Evolutionary conservation across 2,113 vertebrate genomes (phyloP), one percentile per base, ranked within the genome.

Genomic region (Scopus umbretta): DNA sequence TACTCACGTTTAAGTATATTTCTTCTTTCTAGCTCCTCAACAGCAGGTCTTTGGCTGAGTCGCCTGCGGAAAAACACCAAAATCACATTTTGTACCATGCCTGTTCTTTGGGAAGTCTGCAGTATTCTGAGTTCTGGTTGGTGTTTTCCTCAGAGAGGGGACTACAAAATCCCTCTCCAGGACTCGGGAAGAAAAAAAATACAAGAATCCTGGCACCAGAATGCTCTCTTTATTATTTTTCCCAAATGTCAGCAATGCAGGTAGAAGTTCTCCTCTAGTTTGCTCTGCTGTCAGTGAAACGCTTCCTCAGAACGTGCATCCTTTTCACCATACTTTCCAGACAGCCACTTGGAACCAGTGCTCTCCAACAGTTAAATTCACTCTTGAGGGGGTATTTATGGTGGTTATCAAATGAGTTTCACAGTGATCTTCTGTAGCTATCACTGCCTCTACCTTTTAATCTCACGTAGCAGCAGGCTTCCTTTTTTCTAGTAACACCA

Each of bases 1-100:
- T 96, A 99, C 99, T 99, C 92, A 99, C 99, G 99, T 97, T 99
- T 99, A 71, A 99, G 94, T 94, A 99, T 99, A 97, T 99, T 99
- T 52, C 99, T 98, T 95, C 99, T 99, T 98, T 99, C 99, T 96
- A 99, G 98, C 97, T 99, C 99, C 95, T 99, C 99, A 96, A 99
- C 99, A 6, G 99, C 99, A 13, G 99, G 99, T 97, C 99, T 98
- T 97, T 99, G 99, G 98, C 99, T 99, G 97, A 99, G 98, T 96
- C 99, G 98, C 98, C 99, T 99, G 98, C 99, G 99, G 97, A 99
- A 99, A 98, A 99, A 99, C 98, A 99, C 99, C 94, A 99, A 97
- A 96, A 99, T 99, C 94, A 99, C 98, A 96, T 99, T 99, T 98
- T 99, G 99, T 97, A 99, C 99, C 99, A 99, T 99, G 96, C 65